These are phyloP conservation scores for Rhodeus uyekii DNA, from an alignment of 2,797 vertebrate species.

Conservation along the genomic window DNA sequence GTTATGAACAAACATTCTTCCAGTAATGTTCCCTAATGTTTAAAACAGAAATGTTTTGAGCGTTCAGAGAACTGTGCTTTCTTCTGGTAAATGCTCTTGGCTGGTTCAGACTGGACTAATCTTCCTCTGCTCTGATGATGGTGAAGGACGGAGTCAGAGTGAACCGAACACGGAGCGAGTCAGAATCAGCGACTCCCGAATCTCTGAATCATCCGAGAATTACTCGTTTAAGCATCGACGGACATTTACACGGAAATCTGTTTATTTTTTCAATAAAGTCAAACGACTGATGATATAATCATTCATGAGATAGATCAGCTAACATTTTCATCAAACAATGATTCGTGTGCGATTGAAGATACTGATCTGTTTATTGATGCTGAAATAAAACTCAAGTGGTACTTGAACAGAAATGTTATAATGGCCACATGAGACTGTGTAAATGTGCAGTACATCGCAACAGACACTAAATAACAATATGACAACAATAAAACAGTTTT, in stretches of 20 bases:
- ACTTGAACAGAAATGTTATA: conserved; percentile 52
- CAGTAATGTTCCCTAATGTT: too few species aligned
- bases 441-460: neutral
- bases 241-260: neutral
- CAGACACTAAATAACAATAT: neutral
- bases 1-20: neutral
- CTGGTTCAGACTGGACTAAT: neutral
- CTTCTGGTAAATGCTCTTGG: too few species aligned
- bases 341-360: conserved; percentile 50
- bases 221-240: neutral
- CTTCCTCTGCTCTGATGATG: neutral
- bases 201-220: neutral
- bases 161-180: conserved; percentile 51
- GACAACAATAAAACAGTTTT: neutral
- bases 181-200: conserved; percentile 8
- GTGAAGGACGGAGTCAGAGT: conserved; percentile 29
- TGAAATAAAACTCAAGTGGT: conserved; percentile 84
- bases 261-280: conserved; percentile 20
- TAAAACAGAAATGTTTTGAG: too few species aligned
- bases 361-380: conserved; percentile 75
- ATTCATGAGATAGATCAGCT: neutral
- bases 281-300: neutral
- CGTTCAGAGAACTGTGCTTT: neutral
- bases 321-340: neutral
- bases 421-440: neutral